Percentiles rank a stretch among this genome's conserved stretches.
Evolutionary conservation across 1,140 invertebrate species (phyloP).

Genomic region (Rhyzopertha dominica): DNA sequence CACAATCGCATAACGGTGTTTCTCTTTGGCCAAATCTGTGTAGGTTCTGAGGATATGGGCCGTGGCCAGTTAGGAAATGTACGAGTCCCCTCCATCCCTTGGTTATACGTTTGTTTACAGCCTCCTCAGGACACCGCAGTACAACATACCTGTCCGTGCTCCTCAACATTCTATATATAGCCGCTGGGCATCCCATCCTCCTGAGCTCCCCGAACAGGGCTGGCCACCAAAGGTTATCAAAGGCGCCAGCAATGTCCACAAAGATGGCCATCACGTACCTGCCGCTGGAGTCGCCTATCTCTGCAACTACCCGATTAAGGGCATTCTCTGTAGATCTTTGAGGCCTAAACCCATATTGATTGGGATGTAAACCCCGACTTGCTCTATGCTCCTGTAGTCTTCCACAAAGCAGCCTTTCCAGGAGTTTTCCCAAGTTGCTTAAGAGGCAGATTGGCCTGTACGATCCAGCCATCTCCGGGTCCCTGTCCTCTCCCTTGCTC

Average conservation of each 20-base stretch:
- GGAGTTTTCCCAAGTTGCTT: constrained; percentile 37
- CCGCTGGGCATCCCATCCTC: constrained; percentile 9
- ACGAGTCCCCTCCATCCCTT: too few species aligned
- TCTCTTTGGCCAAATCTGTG: too few species aligned
- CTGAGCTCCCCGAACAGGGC: constrained; percentile 31
- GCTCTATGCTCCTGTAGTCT: constrained; percentile 12
- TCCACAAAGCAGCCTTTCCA: constrained; percentile 37
- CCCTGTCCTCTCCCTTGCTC: too few species aligned
- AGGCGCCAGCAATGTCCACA: constrained; percentile 47
- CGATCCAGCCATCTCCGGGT: background rate
- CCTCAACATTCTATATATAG: background rate
- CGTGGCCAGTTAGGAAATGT: too few species aligned
- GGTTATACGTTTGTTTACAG: too few species aligned
- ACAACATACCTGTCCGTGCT: too few species aligned
- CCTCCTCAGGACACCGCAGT: too few species aligned
- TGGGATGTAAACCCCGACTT: background rate
- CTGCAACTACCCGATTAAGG: background rate
- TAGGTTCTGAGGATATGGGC: too few species aligned
- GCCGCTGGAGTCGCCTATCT: too few species aligned
- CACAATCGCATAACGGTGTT: too few species aligned
- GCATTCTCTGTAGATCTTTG: constrained; percentile 1
- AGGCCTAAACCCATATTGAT: too few species aligned
- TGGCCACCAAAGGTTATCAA: constrained; percentile 46
- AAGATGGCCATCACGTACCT: too few species aligned
- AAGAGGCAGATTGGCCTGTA: constrained; percentile 42